Conservation (phyloP, 2,888 invertebrate species). For the Eutolmus rufibarbis region DNA sequence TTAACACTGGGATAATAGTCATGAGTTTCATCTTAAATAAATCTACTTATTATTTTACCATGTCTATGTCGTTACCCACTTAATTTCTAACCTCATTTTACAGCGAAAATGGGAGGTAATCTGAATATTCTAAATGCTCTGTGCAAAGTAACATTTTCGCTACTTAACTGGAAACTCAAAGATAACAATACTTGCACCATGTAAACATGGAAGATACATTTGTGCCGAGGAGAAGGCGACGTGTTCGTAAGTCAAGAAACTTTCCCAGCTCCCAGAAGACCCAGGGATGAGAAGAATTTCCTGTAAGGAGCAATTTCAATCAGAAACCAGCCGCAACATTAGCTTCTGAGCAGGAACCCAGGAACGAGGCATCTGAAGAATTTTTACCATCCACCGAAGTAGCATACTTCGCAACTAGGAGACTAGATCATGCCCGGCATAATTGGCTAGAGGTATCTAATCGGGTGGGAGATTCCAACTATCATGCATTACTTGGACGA, state of each 20-base stretch:
- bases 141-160: background rate
- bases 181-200: background rate
- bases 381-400: background rate
- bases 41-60: background rate
- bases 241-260: background rate
- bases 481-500: background rate
- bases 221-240: background rate
- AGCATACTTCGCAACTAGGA: background rate
- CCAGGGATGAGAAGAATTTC: background rate
- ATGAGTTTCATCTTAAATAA: background rate
- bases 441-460: slow-evolving; percentile 15
- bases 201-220: background rate
- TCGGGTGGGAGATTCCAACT: slow-evolving; percentile 24
- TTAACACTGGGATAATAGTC: too few relatives aligned
- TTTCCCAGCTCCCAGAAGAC: background rate
- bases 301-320: background rate
- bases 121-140: background rate
- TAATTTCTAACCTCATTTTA: background rate
- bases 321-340: background rate
- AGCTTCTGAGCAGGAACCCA: background rate
- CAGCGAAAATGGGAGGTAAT: background rate
- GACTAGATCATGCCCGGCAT: slow-evolving; percentile 24
- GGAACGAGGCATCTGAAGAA: background rate
- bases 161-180: background rate
- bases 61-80: background rate